These are phyloP conservation scores for Lapara coniferarum DNA, from an alignment of 2,888 invertebrate species.

Conservation along the genomic window DNA sequence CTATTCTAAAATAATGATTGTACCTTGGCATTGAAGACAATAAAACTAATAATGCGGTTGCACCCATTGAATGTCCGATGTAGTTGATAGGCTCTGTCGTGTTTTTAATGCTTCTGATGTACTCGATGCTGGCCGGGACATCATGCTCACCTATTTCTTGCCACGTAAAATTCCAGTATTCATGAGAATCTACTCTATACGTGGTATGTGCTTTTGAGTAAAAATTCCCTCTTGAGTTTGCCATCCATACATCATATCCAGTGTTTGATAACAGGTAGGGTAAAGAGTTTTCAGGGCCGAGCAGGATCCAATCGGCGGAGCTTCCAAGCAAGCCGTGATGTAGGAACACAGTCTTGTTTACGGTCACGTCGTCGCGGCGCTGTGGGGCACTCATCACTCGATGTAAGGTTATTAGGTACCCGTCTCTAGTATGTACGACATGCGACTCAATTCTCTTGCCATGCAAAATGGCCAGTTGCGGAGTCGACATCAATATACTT, in stretches of 20 bases:
- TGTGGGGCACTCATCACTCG: slow-evolving; percentile 43
- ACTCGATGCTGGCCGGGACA: slow-evolving; percentile 61
- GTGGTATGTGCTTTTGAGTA: slow-evolving; percentile 62
- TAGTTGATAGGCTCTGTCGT: slow-evolving; percentile 53
- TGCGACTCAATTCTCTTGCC: slow-evolving; percentile 63
- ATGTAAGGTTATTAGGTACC: slow-evolving; percentile 64
- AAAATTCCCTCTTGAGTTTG: slow-evolving; percentile 72
- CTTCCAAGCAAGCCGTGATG: slow-evolving; percentile 71
- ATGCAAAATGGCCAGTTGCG: slow-evolving; percentile 58
- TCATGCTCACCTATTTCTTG: slow-evolving; percentile 69
- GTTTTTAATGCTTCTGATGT: slow-evolving; percentile 54
- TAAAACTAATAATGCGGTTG: slow-evolving; percentile 61
- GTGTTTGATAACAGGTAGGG: slow-evolving; percentile 79
- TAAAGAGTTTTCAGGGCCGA: slow-evolving; percentile 64
- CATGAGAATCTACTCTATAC: slow-evolving; percentile 43
- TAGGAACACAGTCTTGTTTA: slow-evolving; percentile 54
- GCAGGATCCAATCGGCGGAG: slow-evolving; percentile 70
- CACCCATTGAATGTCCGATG: slow-evolving; percentile 72
- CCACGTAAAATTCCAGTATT: slow-evolving; percentile 67
- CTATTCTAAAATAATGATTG: slow-evolving; percentile 60
- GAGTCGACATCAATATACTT: slow-evolving; percentile 54
- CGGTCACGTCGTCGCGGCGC: not conserved
- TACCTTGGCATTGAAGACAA: slow-evolving; percentile 57
- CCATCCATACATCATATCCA: slow-evolving; percentile 85
- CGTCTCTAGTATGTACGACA: slow-evolving; percentile 58